Base-by-base conservation (phyloP, 1,140 invertebrate genomes). In the Diuraphis noxia region DNA sequence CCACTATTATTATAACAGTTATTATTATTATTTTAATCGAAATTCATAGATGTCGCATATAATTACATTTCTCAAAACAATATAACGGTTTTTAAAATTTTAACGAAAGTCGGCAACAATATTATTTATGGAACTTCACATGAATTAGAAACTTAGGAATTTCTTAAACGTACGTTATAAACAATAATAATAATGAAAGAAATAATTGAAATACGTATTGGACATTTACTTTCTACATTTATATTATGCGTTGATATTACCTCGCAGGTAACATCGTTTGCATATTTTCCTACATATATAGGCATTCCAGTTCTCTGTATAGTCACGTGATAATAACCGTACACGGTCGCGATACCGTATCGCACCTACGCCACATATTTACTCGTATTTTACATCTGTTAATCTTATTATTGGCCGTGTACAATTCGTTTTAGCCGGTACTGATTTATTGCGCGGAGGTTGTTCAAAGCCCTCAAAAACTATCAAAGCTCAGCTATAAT, bases 251-350 rank as follows among this genome's bases (percentile, higher is more conserved):
- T 9, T 9, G 82, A 85, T 85, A 85, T 85, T 85, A 85, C 41
- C 19, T 46, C 6, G 82, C 82, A 85, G 82, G 82, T 85, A 85
- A 85, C 82, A 85, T 46, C 40, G 41, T 46, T 85, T 85, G 82
- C 82, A 85, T 85, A 85, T 85, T 46, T 85, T 85, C 82, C n/a
- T 46, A 72, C n/a, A 85, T 23, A 85, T 46, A 85, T 85, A 85
- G 82, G 41, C 82, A 85, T 85, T 85, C 82, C 82, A 46, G 82
- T 85, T 46, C 38, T 85, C 6, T 34, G n/a, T 34, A 85, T 23
- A 85, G 82, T 46, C 82, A 85, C 82, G 41, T 46, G 41, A 43
- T n/a, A 43, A 43, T n/a, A 43, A 85, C n/a, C 7, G 6, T 43
- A 56, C 46, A 72, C n/a, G n/a, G 30, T 34, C 41, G 7, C 41